These are phyloP conservation scores for Heteropelma amictum DNA, from an alignment of 2,888 invertebrate species.

Conservation along the genomic window DNA sequence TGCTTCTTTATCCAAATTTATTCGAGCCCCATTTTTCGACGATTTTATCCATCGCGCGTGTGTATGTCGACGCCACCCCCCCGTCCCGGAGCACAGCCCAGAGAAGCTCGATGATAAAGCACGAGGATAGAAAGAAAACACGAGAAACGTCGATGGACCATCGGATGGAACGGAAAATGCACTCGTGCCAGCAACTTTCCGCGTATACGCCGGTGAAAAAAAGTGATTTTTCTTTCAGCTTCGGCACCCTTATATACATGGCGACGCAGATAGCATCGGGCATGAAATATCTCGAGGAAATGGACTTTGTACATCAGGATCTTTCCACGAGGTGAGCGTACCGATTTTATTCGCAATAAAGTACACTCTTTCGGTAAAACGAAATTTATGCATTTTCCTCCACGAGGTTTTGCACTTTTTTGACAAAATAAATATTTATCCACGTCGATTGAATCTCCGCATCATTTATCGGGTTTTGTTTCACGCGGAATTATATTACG, in stretches of 20 bases:
- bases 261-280: constrained; percentile 93
- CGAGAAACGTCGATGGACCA: background rate
- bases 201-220: too few relatives aligned
- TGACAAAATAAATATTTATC: too few relatives aligned
- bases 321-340: constrained; percentile 86
- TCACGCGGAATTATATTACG: background rate
- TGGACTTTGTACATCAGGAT: constrained; percentile 92
- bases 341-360: background rate
- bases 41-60: constrained; percentile 27
- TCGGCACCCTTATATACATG: constrained; percentile 91
- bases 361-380: background rate
- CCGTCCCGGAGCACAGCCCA: background rate
- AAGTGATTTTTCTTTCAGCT: constrained; percentile 80
- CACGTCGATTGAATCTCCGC: too few relatives aligned
- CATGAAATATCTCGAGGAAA: constrained; percentile 93
- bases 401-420: background rate
- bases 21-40: constrained; percentile 41
- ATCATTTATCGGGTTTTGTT: too few relatives aligned
- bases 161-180: constrained; percentile 19
- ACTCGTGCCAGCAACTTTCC: background rate
- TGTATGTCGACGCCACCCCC: constrained; percentile 1
- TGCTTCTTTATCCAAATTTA: constrained; percentile 33
- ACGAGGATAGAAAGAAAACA: background rate
- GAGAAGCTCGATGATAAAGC: background rate
- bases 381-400: background rate